These are phyloP conservation scores for Brachirus orientalis DNA, from an alignment of 2,113 vertebrate species.

Conservation along the genomic window DNA sequence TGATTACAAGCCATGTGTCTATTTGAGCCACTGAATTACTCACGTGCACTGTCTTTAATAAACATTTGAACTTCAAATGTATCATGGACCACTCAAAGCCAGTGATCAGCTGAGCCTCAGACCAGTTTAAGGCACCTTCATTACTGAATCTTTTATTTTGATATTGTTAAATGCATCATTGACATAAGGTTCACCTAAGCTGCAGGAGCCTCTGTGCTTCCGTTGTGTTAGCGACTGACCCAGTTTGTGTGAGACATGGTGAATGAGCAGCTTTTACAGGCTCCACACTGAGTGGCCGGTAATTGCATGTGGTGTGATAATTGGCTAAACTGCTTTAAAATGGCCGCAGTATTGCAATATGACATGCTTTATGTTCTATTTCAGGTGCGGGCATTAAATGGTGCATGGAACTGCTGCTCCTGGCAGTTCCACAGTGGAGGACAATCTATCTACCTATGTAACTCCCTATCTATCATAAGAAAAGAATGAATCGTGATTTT, in stretches of 20 bases:
- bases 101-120: neutral
- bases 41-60: too few relatives aligned
- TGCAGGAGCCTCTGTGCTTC: neutral
- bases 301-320: neutral
- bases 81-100: neutral
- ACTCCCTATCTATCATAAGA: too few relatives aligned
- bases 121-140: neutral
- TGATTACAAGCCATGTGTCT: too few relatives aligned
- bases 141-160: too few relatives aligned
- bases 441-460: too few relatives aligned
- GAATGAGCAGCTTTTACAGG: slow-evolving; percentile 7
- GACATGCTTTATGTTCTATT: neutral
- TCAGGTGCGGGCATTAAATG: neutral
- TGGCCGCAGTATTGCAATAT: neutral
- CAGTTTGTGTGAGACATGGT: neutral
- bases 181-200: too few relatives aligned
- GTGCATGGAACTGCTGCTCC: neutral
- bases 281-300: neutral
- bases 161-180: too few relatives aligned
- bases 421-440: neutral
- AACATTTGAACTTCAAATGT: too few relatives aligned
- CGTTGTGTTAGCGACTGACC: neutral
- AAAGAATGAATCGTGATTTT: too few relatives aligned
- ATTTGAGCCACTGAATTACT: too few relatives aligned
- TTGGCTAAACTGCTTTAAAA: slow-evolving; percentile 7